These are phyloP conservation scores for Halcyon leucocephala DNA, from an alignment of 2,797 vertebrate species.

Conservation along the genomic window DNA sequence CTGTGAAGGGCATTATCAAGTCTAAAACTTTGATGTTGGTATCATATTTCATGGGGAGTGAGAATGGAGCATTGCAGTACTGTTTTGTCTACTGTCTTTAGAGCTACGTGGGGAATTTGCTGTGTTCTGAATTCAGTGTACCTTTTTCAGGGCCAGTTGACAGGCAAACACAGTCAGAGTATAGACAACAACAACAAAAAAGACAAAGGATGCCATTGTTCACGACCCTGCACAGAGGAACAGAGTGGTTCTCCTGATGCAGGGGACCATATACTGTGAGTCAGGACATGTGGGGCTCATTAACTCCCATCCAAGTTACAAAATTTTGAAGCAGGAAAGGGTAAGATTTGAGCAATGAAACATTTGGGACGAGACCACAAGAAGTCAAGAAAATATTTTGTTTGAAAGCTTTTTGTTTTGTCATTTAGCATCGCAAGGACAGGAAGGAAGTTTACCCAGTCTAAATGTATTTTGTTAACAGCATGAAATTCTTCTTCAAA, in stretches of 20 bases:
- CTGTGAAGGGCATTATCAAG: background rate
- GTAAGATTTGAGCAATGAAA: background rate
- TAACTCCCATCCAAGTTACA: background rate
- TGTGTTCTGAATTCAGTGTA: background rate
- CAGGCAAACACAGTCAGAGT: background rate
- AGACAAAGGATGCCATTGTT: background rate
- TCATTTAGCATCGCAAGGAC: background rate
- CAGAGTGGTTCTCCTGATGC: background rate
- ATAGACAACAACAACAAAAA: background rate
- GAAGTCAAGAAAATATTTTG: background rate
- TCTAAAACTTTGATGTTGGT: background rate
- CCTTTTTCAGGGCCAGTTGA: background rate
- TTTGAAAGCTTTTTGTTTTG: background rate
- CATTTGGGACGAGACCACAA: background rate
- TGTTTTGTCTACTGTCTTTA: background rate
- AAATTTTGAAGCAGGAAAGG: background rate
- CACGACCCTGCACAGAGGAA: background rate
- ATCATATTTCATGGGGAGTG: background rate
- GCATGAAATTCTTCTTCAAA: background rate
- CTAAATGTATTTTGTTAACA: background rate
- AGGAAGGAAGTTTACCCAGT: background rate
- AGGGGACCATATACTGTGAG: background rate
- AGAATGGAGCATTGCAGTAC: background rate
- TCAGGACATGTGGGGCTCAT: background rate
- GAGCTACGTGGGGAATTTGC: background rate